These are phyloP conservation scores for Helicoverpa armigera DNA, from an alignment of 1,140 invertebrate genomes.

Conservation along the genomic window DNA sequence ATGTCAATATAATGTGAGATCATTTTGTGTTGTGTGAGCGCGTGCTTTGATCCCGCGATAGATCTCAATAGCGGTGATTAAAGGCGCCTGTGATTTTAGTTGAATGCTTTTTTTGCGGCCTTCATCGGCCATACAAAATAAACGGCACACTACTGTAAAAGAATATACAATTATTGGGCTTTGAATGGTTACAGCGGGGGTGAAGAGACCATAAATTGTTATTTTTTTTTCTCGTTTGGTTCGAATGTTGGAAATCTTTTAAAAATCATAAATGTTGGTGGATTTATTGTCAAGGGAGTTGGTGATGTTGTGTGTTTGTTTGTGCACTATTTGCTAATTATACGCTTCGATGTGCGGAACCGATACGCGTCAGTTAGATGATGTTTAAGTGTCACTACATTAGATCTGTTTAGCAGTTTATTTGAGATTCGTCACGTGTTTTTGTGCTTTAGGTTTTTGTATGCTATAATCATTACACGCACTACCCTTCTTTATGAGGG, in stretches of 20 bases:
- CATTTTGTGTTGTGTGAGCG: conserved; percentile 74
- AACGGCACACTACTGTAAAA: conserved; percentile 86
- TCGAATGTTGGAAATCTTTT: conserved; percentile 79
- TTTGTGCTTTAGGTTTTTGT: conserved; percentile 17
- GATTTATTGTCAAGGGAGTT: conserved; percentile 79
- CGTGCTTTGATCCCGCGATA: conserved; percentile 83
- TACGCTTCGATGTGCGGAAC: conserved; percentile 62
- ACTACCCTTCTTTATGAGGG: too few species aligned
- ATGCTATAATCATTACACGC: too few species aligned
- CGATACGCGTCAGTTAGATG: not conserved
- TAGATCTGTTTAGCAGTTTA: too few species aligned
- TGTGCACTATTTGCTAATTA: conserved; percentile 78
- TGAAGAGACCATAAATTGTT: conserved; percentile 86
- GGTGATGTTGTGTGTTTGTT: conserved; percentile 66
- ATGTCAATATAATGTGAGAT: conserved; percentile 77
- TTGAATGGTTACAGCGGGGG: conserved; percentile 86
- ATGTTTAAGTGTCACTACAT: conserved; percentile 20
- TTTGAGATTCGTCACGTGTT: too few species aligned
- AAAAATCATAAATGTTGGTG: conserved; percentile 78
- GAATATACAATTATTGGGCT: conserved; percentile 86
- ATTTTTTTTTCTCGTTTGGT: conserved; percentile 71
- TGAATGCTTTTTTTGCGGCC: conserved; percentile 83
- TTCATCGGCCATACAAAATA: conserved; percentile 82
- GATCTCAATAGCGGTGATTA: conserved; percentile 86
- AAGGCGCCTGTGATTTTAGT: conserved; percentile 86